These are phyloP conservation scores for Apodemus speciosus DNA, from an alignment of 2,113 vertebrate species.

Conservation along the genomic window DNA sequence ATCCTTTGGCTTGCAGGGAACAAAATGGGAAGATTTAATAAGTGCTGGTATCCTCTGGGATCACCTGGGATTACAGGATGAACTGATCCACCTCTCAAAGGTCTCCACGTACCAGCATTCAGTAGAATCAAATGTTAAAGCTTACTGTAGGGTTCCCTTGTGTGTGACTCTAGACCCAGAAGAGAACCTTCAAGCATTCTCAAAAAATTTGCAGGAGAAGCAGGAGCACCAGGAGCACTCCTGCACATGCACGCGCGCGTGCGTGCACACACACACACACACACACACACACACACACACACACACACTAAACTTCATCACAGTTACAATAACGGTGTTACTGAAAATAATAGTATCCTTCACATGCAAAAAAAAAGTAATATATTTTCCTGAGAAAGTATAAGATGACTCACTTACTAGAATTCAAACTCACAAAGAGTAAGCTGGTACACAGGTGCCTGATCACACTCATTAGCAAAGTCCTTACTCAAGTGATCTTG, in stretches of 20 bases:
- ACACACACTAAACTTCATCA: background rate
- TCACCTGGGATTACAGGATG: background rate
- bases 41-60: background rate
- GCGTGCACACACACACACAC: background rate
- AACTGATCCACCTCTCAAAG: background rate
- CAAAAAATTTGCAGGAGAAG: background rate
- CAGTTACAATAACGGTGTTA: background rate
- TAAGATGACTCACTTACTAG: background rate
- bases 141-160: background rate
- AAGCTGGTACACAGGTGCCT: background rate
- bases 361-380: background rate
- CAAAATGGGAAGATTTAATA: too few species aligned
- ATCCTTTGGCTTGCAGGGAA: background rate
- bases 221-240: background rate
- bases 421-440: background rate
- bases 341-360: background rate
- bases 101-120: too few species aligned
- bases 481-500: background rate
- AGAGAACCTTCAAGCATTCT: background rate
- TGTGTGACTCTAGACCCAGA: background rate
- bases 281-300: background rate
- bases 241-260: too few species aligned
- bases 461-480: background rate
- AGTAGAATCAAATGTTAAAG: accelerated
- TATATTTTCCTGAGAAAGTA: background rate